Conservation (phyloP, 2,113 vertebrate species). For the Holacanthus passer region DNA sequence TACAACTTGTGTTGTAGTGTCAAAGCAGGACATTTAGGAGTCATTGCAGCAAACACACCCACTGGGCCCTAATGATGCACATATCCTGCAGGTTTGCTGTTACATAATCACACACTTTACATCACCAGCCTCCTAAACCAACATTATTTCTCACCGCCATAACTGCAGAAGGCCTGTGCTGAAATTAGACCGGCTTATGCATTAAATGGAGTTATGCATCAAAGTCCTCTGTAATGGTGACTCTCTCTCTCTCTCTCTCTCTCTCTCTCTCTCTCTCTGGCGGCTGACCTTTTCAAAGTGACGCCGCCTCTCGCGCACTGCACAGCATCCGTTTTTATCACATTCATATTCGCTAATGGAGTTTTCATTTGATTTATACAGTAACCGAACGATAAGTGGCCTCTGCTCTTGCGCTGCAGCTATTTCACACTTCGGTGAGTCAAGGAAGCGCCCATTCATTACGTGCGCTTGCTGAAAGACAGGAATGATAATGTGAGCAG, state of each 20-base stretch:
- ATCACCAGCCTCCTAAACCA: slow-evolving; percentile 1
- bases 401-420: neutral
- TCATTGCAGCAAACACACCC: neutral
- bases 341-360: slow-evolving; percentile 49
- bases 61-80: neutral
- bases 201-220: slow-evolving; percentile 15
- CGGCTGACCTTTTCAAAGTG: slow-evolving; percentile 24
- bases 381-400: slow-evolving; percentile 19
- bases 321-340: neutral
- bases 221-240: neutral
- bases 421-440: slow-evolving; percentile 43
- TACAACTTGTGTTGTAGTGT: neutral
- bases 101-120: neutral
- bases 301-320: neutral
- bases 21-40: neutral
- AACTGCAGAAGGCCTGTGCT: neutral
- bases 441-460: slow-evolving; percentile 34
- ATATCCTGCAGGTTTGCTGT: neutral
- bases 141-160: neutral
- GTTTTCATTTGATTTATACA: slow-evolving; percentile 47
- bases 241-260: slow-evolving; percentile 15
- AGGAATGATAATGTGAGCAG: slow-evolving; percentile 40
- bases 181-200: slow-evolving; percentile 8
- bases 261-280: slow-evolving; percentile 15
- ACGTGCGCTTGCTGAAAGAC: slow-evolving; percentile 11